Conservation (phyloP, 2,113 vertebrate species). For the Smithornis capensis region DNA sequence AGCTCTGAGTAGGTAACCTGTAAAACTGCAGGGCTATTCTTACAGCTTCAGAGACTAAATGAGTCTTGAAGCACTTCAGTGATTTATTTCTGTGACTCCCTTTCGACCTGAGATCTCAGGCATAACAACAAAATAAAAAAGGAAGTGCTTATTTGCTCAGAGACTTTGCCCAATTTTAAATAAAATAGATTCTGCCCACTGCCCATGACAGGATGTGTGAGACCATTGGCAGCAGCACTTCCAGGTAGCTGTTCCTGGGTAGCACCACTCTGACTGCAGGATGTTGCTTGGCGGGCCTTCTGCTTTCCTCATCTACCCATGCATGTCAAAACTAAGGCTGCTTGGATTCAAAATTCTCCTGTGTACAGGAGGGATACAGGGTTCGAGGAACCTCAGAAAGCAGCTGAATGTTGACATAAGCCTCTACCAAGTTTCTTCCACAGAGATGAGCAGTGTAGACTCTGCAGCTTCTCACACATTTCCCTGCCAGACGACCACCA, state of each 20-base stretch:
- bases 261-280: rapidly evolving
- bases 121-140: not conserved
- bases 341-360: not conserved
- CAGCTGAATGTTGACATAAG: not conserved
- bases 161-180: not conserved
- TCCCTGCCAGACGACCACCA: rapidly evolving
- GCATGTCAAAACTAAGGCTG: not conserved
- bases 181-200: not conserved
- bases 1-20: not conserved
- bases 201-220: not conserved
- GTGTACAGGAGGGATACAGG: not conserved
- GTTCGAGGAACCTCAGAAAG: not conserved
- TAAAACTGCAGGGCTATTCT: not conserved
- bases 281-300: not conserved
- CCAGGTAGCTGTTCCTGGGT: not conserved
- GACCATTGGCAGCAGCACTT: rapidly evolving
- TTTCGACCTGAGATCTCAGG: not conserved
- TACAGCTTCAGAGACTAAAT: not conserved
- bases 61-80: not conserved
- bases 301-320: not conserved
- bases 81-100: not conserved
- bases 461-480: not conserved
- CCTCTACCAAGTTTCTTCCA: not conserved
- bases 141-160: not conserved
- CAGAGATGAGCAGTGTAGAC: rapidly evolving